A percentile compares a stretch with the other conserved stretches of the same genome.
phyloP scores from a whole-genome alignment of 2,797 vertebrate genomes.

The Mormyrus hasselquistii region DNA sequence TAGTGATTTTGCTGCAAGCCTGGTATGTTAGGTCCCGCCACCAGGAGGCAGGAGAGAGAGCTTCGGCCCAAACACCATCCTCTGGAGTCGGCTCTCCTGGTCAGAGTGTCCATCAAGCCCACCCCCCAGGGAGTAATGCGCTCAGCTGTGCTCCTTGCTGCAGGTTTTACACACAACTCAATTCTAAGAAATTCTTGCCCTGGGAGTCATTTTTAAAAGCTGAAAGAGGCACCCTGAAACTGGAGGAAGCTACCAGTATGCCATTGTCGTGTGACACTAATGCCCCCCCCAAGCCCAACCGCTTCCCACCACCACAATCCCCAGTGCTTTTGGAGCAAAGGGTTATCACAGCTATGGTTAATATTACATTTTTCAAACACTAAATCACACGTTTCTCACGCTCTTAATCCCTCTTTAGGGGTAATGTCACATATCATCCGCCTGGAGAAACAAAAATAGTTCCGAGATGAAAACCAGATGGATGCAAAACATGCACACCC shows the following conservation, averaged over 20 bases:
- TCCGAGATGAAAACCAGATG: slow-evolving; percentile 68
- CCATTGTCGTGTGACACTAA: slow-evolving; percentile 28
- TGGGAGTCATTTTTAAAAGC: slow-evolving; percentile 24
- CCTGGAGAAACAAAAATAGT: slow-evolving; percentile 65
- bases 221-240: slow-evolving; percentile 24
- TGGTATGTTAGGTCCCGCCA: neutral
- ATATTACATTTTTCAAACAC: slow-evolving; percentile 55
- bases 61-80: neutral
- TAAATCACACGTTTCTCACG: slow-evolving; percentile 66
- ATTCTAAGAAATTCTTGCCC: slow-evolving; percentile 28
- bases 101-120: neutral
- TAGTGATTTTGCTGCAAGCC: neutral
- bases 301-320: slow-evolving; percentile 33
- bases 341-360: slow-evolving; percentile 60
- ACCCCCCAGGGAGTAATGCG: neutral
- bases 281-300: slow-evolving; percentile 8
- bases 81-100: neutral
- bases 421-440: slow-evolving; percentile 50
- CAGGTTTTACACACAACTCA: neutral
- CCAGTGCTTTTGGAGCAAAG: slow-evolving; percentile 51
- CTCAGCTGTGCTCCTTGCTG: neutral
- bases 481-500: slow-evolving; percentile 56
- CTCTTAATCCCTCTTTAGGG: slow-evolving; percentile 53
- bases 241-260: slow-evolving; percentile 27
- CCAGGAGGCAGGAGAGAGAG: neutral